These are phyloP conservation scores for Drosophila lutescens DNA, from an alignment of 2,888 invertebrate species.

Conservation along the genomic window DNA sequence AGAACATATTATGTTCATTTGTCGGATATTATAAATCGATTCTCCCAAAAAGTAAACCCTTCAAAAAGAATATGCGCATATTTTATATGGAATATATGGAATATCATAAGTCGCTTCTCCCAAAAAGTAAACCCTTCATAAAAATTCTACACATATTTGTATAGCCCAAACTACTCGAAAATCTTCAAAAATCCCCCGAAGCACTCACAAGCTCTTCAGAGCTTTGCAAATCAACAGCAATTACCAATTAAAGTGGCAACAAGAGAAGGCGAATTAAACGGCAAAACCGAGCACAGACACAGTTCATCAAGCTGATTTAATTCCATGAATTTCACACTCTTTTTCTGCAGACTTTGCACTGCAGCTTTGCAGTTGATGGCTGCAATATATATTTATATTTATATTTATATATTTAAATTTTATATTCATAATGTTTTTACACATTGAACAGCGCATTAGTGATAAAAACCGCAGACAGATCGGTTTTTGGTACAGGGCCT, in stretches of 20 bases:
- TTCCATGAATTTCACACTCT: not conserved
- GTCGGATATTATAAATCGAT: too few species aligned
- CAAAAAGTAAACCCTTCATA: too few species aligned
- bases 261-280: not conserved
- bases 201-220: not conserved
- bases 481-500: constrained; percentile 18
- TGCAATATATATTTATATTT: constrained; percentile 5
- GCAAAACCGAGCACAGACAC: not conserved
- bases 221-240: not conserved
- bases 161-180: not conserved
- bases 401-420: constrained; percentile 19
- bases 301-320: constrained; percentile 22
- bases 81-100: too few species aligned
- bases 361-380: constrained; percentile 8
- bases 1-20: too few species aligned
- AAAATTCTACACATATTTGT: not conserved
- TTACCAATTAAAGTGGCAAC: constrained; percentile 7
- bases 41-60: too few species aligned
- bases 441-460: constrained; percentile 40
- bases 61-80: too few species aligned
- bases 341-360: constrained; percentile 3
- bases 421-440: constrained; percentile 38
- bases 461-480: constrained; percentile 51
- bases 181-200: not conserved
- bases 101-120: too few species aligned